Evolutionary conservation across 2,113 vertebrate genomes (phyloP).

Genomic region (Cacatua alba): DNA sequence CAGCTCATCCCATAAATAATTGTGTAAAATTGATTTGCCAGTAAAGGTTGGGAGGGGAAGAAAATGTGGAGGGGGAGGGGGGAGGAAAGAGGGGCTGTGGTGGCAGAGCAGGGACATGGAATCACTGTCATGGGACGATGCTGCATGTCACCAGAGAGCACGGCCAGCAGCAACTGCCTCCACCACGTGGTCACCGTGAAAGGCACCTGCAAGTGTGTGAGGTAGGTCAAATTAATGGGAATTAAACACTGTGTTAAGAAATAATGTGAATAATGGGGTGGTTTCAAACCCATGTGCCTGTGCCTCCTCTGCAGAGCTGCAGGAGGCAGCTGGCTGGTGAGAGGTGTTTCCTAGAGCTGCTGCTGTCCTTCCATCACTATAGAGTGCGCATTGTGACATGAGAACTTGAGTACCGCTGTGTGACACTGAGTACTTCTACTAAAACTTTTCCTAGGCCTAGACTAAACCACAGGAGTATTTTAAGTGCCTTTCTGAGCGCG

Average conservation of each 20-base stretch:
- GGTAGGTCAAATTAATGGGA: not conserved
- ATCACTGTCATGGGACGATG: fast-evolving
- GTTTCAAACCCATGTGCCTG: not conserved
- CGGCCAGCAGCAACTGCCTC: fast-evolving
- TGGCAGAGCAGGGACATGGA: not conserved
- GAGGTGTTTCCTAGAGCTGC: not conserved
- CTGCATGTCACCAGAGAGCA: fast-evolving
- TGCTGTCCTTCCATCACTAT: not conserved
- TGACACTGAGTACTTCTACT: not conserved
- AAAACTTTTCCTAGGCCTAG: not conserved
- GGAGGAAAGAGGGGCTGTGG: not conserved
- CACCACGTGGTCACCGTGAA: not conserved
- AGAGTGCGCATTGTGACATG: not conserved
- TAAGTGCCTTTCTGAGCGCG: conserved; percentile 53
- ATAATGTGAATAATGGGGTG: not conserved
- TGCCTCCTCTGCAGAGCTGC: not conserved
- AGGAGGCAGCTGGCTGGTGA: not conserved
- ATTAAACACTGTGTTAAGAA: not conserved
- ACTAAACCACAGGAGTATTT: not conserved
- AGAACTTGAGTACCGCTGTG: not conserved
- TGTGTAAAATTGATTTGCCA: not conserved
- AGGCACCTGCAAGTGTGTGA: fast-evolving
- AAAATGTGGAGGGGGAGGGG: not conserved
- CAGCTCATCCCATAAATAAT: not conserved
- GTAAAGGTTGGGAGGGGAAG: not conserved